phyloP scores from a whole-genome alignment of 2,113 vertebrate genomes.

The Rynchops niger region DNA sequence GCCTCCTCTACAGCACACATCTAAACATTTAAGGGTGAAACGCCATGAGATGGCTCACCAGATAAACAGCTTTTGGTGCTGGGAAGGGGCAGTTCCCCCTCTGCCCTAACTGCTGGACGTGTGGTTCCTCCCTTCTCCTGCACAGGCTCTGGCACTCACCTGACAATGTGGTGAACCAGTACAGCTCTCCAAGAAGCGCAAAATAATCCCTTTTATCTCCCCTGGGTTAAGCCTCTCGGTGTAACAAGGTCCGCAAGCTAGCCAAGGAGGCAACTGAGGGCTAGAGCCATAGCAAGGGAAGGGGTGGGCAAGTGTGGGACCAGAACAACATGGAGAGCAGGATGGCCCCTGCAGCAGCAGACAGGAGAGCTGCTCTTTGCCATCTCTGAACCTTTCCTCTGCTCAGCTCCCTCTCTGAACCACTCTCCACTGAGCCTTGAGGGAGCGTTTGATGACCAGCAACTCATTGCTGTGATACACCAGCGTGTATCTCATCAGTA shows the following conservation, averaged over 20 bases:
- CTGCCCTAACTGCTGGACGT: neutral
- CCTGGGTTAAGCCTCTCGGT: neutral
- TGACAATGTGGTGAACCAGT: neutral
- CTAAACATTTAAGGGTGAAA: neutral
- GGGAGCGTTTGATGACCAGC: neutral
- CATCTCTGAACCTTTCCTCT: neutral
- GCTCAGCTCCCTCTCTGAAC: neutral
- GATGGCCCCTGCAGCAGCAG: neutral
- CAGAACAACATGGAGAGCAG: rapidly evolving
- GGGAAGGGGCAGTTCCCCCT: neutral
- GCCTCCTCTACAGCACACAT: neutral
- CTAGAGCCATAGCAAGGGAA: neutral
- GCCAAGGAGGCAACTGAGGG: neutral
- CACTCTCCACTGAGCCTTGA: neutral
- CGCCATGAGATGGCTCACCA: neutral
- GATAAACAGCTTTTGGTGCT: neutral
- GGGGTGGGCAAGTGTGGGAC: neutral
- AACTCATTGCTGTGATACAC: neutral
- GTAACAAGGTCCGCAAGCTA: neutral
- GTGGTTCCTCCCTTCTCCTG: neutral
- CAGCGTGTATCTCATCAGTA: neutral
- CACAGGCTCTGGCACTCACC: neutral
- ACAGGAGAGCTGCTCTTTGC: neutral
- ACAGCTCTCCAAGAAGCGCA: neutral
- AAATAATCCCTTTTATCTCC: neutral